A percentile compares a stretch with the other conserved stretches of the same genome.
phyloP scores from a whole-genome alignment of 2,797 vertebrate genomes.

The Siniperca undulata region DNA sequence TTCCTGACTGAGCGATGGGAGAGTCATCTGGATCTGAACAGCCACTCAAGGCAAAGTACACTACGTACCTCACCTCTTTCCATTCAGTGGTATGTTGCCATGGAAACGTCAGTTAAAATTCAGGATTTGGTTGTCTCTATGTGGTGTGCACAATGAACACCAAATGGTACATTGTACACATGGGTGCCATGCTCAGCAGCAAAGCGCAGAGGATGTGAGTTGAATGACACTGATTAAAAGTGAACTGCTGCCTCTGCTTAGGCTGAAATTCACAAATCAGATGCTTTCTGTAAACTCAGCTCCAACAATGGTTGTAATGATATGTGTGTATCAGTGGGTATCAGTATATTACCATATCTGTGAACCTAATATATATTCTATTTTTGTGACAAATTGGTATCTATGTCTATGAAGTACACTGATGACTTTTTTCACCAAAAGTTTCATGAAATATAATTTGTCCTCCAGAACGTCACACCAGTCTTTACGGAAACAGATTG shows the following conservation, averaged over 20 bases:
- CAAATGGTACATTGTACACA: slow-evolving; percentile 60
- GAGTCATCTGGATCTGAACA: slow-evolving; percentile 74
- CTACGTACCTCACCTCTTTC: slow-evolving; percentile 66
- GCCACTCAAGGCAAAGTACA: slow-evolving; percentile 76
- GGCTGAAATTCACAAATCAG: slow-evolving; percentile 11
- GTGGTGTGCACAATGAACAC: slow-evolving; percentile 60
- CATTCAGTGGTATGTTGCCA: slow-evolving; percentile 74
- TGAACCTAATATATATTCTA: not conserved
- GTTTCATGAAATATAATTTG: not conserved
- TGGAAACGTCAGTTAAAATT: slow-evolving; percentile 80
- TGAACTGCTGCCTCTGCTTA: slow-evolving; percentile 38
- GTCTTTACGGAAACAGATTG: not conserved
- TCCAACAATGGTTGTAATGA: not conserved
- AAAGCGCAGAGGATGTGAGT: slow-evolving; percentile 39
- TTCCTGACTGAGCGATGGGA: slow-evolving; percentile 61
- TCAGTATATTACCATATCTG: not conserved
- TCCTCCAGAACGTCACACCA: not conserved
- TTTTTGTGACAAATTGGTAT: slow-evolving; percentile 2
- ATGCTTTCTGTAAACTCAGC: slow-evolving; percentile 10
- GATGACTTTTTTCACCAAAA: not conserved
- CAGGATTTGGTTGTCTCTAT: slow-evolving; percentile 61
- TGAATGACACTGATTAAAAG: slow-evolving; percentile 53
- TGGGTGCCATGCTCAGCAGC: slow-evolving; percentile 33
- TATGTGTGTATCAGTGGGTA: not conserved
- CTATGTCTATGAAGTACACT: not conserved